Evolutionary conservation across 2,888 invertebrate species (phyloP).

Genomic region (Andrena dorsata): DNA sequence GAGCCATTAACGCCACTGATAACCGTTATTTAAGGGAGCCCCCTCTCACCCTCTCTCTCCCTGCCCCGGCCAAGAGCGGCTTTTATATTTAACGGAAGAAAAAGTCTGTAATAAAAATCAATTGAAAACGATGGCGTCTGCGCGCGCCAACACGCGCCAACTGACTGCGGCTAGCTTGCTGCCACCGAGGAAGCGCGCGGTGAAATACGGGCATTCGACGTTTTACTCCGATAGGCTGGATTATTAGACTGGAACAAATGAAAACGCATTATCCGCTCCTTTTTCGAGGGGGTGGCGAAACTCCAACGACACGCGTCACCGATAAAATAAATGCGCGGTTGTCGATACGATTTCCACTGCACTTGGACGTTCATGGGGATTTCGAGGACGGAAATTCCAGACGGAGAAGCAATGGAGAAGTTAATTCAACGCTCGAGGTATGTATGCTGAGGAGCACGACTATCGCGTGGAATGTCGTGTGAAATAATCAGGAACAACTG

Average conservation of each 20-base stretch:
- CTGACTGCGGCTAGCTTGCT: not conserved
- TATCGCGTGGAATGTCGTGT: too few species aligned
- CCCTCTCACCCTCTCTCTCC: not conserved
- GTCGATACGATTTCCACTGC: slow-evolving; percentile 3
- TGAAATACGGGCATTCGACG: slow-evolving; percentile 37
- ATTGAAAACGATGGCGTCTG: slow-evolving; percentile 22
- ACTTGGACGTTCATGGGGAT: not conserved
- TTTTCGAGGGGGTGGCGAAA: not conserved
- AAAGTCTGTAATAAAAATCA: slow-evolving; percentile 64
- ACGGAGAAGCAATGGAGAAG: not conserved
- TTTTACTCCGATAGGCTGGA: slow-evolving; percentile 20
- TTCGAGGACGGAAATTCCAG: not conserved
- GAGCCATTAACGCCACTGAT: slow-evolving; percentile 72
- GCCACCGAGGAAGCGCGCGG: not conserved
- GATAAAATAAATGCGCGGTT: slow-evolving; percentile 31
- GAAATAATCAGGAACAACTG: too few species aligned
- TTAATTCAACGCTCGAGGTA: not conserved
- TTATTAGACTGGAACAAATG: slow-evolving; percentile 49
- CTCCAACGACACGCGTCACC: slow-evolving; percentile 3
- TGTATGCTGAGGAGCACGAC: too few species aligned
- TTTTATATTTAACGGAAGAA: slow-evolving; percentile 60
- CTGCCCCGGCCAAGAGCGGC: slow-evolving; percentile 8
- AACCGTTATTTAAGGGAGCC: slow-evolving; percentile 71
- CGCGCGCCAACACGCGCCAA: not conserved
- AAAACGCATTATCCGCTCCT: slow-evolving; percentile 29